Conservation (phyloP, 2,888 invertebrate genomes). For the Drosophila crucigera region DNA sequence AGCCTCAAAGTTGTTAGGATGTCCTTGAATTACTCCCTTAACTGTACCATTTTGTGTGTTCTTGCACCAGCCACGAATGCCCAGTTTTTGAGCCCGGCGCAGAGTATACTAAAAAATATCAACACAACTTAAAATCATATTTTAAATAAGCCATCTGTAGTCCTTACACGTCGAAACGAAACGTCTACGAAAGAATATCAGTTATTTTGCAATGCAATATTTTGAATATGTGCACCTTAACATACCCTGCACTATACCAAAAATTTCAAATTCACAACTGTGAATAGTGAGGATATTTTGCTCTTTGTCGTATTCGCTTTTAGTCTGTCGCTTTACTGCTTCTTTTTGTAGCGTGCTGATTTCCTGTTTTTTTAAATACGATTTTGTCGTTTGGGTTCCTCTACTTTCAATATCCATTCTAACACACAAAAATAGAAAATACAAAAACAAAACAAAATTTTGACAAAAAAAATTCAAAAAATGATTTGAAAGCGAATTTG, state of each 20-base stretch:
- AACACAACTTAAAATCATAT: constrained; percentile 13
- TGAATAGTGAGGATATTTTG: neutral
- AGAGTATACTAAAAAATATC: constrained; percentile 76
- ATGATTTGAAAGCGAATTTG: neutral
- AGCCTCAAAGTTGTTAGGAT: constrained; percentile 85
- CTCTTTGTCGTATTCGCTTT: neutral
- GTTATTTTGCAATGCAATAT: neutral
- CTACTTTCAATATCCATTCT: constrained; percentile 13
- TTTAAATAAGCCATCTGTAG: neutral
- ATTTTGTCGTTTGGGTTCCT: constrained; percentile 33
- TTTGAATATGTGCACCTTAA: neutral
- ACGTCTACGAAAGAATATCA: constrained; percentile 57
- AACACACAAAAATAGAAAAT: neutral
- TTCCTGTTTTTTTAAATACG: neutral
- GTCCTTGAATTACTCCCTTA: constrained; percentile 87
- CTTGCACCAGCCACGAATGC: constrained; percentile 88
- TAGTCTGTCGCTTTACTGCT: neutral
- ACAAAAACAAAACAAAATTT: constrained; percentile 11
- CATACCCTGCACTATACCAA: constrained; percentile 83
- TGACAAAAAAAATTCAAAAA: constrained; percentile 12
- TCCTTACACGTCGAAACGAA: constrained; percentile 73
- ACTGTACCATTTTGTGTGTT: constrained; percentile 88
- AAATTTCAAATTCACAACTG: constrained; percentile 83
- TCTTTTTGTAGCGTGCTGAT: neutral
- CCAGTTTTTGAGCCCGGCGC: constrained; percentile 86